Evolutionary conservation across 2,113 vertebrate species (phyloP), one percentile per base, ranked within the genome.

Genomic region (Himantopus leucocephalus): DNA sequence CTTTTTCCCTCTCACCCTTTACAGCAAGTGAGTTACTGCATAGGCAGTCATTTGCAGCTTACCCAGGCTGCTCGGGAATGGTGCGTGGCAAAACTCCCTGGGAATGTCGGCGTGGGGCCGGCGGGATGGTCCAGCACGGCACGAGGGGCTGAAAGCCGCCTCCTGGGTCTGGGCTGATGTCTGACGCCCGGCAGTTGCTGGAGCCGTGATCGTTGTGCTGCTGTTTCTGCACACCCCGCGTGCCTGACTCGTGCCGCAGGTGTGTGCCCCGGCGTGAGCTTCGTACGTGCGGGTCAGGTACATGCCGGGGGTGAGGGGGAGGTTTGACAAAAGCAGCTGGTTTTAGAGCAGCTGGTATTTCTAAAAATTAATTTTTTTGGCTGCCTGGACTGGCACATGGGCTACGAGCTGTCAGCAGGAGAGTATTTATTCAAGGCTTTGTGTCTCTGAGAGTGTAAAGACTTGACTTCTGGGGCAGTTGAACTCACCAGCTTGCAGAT

Each of bases 171-270:
- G 80, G 62, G 67, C 52, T 68, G 88, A 4, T 59, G 77, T 79
- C 63, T 43, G 30, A 39, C 5, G 2, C 18, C 52, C 15, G 60
- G 55, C 29, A 32, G 16, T 47, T 41, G 68, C 59, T 58, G 84
- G 43, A 43, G 63, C 5, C 12, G 0, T 14, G 12, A 4, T 12
- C 1, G 3, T 58, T 21, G 35, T 32, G 6, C 43, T 90, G 66
- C 29, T n/a, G 19, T 58, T 59, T n/a, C 30, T 41, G 60, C 6
- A 0, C 0, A 3, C 9, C 39, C 10, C 55, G 2, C 0, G 1
- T 17, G 27, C 67, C 10, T 14, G 23, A 24, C 34, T 66, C 1
- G 0, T 27, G 45, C 55, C 0, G 0, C 66, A 8, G 26, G 29
- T 1, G 2, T 5, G 43, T 41, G 76, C 66, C 70, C 59, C 23